Base-by-base conservation (phyloP, 2,888 invertebrate species). In the Urechis unicinctus region DNA sequence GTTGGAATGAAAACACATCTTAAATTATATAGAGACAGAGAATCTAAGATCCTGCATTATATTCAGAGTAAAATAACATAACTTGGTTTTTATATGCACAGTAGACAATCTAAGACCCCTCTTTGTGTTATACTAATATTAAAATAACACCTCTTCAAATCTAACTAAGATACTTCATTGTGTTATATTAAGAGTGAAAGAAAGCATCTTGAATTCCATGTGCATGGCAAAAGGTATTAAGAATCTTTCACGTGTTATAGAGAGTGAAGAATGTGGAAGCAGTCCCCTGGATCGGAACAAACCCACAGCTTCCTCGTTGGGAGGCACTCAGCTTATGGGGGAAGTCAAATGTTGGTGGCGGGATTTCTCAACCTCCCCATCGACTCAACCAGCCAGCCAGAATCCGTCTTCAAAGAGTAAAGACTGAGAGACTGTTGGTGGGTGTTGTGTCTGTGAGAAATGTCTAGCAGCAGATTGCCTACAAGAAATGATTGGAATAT, bases 161-260 rank as follows among this genome's bases (percentile, higher is more conserved):
- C 6, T 29, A 21, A 13, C 50, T 45, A 53, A 44, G 55, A 31
- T 22, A 9, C 3, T 22, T 3, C 43, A n/a, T 29, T 2, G n/a
- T 42, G 42, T 17, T 36, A 53, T 46, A n/a, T 4, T 6, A 25
- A 17, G 17, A 13, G 22, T 21, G n/a, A 59, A 41, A 21, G 25
- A 13, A 28, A 52, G 17, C 6, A 28, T n/a, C 3, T 53, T 22
- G n/a, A 5, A 4, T 51, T 36, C 6, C 21, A 21, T 50, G 5
- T 6, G 29, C 24, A 3, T 41, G 30, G 28, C 28, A 43, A 42
- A 57, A 60, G 60, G 61, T 47, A 53, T 58, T 28, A 73, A 71
- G 59, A 70, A 69, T 47, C 63, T 74, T 26, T 69, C 71, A 81
- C 86, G 73, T 79, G 84, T 50, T 74, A 85, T 68, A 81, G 87